phyloP scores from a whole-genome alignment of 2,888 invertebrate species.

The Stenchaetothrips biformis region DNA sequence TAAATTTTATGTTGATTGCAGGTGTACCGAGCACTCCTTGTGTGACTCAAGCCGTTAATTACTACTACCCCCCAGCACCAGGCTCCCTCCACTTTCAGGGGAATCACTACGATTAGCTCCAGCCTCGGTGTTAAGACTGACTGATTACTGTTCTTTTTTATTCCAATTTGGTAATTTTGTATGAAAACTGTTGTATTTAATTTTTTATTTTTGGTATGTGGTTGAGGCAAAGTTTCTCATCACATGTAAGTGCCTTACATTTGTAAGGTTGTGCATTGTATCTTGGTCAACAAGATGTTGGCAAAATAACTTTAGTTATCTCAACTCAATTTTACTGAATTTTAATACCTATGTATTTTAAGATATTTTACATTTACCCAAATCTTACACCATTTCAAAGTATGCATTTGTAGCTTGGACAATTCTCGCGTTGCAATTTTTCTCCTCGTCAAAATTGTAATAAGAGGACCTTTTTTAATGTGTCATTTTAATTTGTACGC shows the following conservation, averaged over 20 bases:
- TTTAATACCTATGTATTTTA: background rate
- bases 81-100: too few relatives aligned
- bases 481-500: too few relatives aligned
- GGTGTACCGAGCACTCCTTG: too few relatives aligned
- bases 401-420: too few relatives aligned
- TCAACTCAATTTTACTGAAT: background rate
- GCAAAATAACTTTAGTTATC: background rate
- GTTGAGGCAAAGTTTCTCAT: too few relatives aligned
- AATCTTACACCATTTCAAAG: background rate
- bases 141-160: too few relatives aligned
- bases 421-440: background rate
- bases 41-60: too few relatives aligned
- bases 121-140: too few relatives aligned
- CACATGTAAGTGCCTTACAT: background rate
- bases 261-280: slow-evolving; percentile 35
- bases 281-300: background rate
- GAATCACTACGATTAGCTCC: too few relatives aligned
- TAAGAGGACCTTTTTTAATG: too few relatives aligned
- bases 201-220: background rate
- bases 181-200: background rate
- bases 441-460: background rate
- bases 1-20: too few relatives aligned
- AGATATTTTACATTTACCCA: background rate
- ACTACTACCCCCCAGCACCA: too few relatives aligned
- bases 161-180: background rate